phyloP scores from a whole-genome alignment of 2,797 vertebrate species.

The Paramormyrops hopkinsi region DNA sequence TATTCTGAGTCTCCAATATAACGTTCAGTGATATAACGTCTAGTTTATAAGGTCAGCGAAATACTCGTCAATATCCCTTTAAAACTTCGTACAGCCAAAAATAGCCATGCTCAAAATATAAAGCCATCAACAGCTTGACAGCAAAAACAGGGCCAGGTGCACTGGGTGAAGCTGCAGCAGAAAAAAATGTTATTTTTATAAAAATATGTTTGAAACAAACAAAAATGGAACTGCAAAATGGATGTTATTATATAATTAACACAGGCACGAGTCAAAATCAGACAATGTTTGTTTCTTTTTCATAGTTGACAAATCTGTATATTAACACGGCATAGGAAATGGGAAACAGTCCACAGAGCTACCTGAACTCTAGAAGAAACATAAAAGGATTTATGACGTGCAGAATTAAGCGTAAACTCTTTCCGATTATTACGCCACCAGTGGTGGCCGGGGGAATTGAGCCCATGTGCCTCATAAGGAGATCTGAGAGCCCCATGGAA shows the following conservation, averaged over 20 bases:
- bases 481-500: not conserved
- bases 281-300: not conserved
- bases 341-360: not conserved
- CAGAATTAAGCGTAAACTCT: not conserved
- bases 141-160: not conserved
- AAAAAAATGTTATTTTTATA: not conserved
- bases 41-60: not conserved
- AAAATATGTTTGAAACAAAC: not conserved
- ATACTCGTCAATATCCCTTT: not conserved
- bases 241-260: not conserved
- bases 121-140: not conserved
- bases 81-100: not conserved
- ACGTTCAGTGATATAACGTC: not conserved
- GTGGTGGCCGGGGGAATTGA: not conserved
- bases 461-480: not conserved
- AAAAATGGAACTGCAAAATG: not conserved
- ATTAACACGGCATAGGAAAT: not conserved
- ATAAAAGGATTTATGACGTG: not conserved
- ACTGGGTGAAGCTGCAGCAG: not conserved
- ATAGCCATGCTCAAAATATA: not conserved
- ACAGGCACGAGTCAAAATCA: not conserved
- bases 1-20: not conserved
- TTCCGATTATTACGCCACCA: not conserved
- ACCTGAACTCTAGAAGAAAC: not conserved
- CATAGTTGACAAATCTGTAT: not conserved